Percentiles rank a stretch among this genome's conserved stretches.
phyloP scores from a whole-genome alignment of 2,797 vertebrate genomes.

The Phaenicophaeus curvirostris region DNA sequence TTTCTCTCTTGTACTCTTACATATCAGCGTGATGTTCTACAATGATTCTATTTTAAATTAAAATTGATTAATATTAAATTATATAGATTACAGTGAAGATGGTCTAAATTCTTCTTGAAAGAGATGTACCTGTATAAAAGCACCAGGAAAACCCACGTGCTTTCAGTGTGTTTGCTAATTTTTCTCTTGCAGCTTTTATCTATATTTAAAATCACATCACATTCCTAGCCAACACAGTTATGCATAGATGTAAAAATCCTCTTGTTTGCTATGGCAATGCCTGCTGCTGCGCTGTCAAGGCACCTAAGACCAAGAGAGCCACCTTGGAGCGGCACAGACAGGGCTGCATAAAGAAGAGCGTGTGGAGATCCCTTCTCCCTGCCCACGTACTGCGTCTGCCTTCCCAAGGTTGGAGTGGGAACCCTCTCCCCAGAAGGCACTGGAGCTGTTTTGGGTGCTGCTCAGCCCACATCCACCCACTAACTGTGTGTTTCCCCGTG shows the following conservation, averaged over 20 bases:
- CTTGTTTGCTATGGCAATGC: accelerated
- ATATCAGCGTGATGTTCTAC: background rate
- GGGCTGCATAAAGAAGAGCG: background rate
- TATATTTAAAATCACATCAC: background rate
- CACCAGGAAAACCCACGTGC: background rate
- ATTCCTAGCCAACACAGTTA: background rate
- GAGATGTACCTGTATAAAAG: background rate
- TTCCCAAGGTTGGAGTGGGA: too few relatives aligned
- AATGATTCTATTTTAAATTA: background rate
- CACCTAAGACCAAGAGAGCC: too few relatives aligned
- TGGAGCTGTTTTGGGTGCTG: background rate
- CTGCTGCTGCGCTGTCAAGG: background rate
- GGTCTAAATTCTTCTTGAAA: background rate
- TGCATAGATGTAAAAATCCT: background rate
- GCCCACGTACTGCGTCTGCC: too few relatives aligned
- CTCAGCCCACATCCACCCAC: background rate
- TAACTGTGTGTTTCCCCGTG: accelerated
- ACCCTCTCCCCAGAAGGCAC: background rate
- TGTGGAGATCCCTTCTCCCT: too few relatives aligned
- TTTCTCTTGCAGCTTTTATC: background rate
- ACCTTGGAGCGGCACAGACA: background rate
- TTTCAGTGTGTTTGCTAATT: background rate
- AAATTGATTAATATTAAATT: background rate
- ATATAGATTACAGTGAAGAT: background rate
- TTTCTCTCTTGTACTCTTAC: background rate